Conservation (phyloP, 2,797 vertebrate species). For the Prunella strophiata region DNA sequence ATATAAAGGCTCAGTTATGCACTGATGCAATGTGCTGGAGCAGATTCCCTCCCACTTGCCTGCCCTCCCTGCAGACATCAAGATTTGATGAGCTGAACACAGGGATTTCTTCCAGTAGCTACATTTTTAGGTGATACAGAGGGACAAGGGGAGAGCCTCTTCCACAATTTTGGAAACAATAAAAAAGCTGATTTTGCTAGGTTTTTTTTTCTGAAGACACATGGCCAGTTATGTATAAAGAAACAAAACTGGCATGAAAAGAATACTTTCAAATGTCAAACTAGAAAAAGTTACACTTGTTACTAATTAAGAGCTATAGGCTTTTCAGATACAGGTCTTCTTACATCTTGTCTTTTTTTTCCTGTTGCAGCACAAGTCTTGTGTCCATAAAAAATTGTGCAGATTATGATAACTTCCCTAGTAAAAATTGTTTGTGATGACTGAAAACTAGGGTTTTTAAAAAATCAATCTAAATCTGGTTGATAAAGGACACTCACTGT, state of each 20-base stretch:
- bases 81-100: not conserved
- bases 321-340: not conserved
- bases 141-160: not conserved
- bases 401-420: not conserved
- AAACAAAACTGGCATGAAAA: not conserved
- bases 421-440: not conserved
- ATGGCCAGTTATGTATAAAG: not conserved
- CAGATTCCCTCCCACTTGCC: not conserved
- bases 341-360: not conserved
- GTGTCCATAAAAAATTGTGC: not conserved
- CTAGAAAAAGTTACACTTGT: not conserved
- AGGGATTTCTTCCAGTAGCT: not conserved
- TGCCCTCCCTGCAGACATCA: not conserved
- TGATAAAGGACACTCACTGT: not conserved
- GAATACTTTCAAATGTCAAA: not conserved
- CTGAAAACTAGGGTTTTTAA: not conserved
- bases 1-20: not conserved
- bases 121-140: not conserved
- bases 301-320: not conserved
- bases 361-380: not conserved
- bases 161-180: not conserved
- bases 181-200: rapidly evolving
- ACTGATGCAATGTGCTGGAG: not conserved
- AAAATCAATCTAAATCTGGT: not conserved
- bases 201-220: not conserved